Base-by-base conservation (phyloP, 2,797 vertebrate genomes). In the Myripristis murdjan region DNA sequence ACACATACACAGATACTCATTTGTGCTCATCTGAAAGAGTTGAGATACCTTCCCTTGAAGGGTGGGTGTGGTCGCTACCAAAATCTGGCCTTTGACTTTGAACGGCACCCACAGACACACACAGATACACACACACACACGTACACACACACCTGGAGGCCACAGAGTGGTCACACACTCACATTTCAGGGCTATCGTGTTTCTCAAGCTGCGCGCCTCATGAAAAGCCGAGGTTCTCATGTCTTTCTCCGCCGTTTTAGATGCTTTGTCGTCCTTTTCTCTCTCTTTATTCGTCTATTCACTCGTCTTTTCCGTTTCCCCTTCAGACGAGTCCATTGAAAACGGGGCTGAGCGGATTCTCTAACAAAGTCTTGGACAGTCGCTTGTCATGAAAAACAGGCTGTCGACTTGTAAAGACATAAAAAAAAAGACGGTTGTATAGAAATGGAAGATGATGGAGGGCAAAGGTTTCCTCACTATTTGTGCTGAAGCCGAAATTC, bases 111-210 rank as follows among this genome's bases (percentile, higher is more conserved):
- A 43, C 56, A 41, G 56, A 58, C 22, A 58, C 39, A 59, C 11
- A 39, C 33, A 57, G 55, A 39, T 35, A 71, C 52, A 71, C 60
- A 70, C 54, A 75, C 60, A 11, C 23, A 31, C 22, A 44, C 73
- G 51, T 66, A 71, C 73, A 77, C 79, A 82, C 70, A 86, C 84
- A 88, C 88, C 83, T 89, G 78, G 81, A 86, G 87, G 89, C 79
- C 86, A 86, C 66, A 24, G 76, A 75, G 58, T 84, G 96, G 96
- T 96, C 96, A 95, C 95, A 95, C 95, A 96, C 96, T 96, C 96
- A 92, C 96, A 95, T 97, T 97, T 97, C 97, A 95, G 95, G 92
- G 94, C 84, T 97, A 97, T 98, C 97, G 90, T 93, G 92, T 99
- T 96, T 97, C 97, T 95, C 95, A 96, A 95, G 95, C 96, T 95